These are phyloP conservation scores for Cryptoleucopteryx plumbea DNA, from an alignment of 2,113 vertebrate genomes.

Conservation along the genomic window DNA sequence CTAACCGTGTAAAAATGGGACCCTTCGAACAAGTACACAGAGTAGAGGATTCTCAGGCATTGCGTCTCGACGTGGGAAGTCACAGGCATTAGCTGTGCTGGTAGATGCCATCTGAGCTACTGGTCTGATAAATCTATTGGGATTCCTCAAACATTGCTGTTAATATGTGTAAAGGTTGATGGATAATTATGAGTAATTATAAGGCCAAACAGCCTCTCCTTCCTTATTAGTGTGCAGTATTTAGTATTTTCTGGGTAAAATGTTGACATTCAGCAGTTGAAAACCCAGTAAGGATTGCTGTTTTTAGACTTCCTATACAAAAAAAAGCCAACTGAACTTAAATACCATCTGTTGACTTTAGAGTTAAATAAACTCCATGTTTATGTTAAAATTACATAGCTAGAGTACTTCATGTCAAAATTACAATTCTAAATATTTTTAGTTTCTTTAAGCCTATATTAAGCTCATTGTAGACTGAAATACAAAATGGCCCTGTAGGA, in stretches of 20 bases:
- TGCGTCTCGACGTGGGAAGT: accelerated
- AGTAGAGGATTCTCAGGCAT: accelerated
- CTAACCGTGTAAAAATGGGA: not conserved
- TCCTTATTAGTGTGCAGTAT: constrained; percentile 33
- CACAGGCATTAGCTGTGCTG: not conserved
- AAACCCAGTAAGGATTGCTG: constrained; percentile 46
- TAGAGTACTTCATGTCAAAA: constrained; percentile 59
- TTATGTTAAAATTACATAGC: constrained; percentile 63
- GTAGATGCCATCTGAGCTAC: not conserved
- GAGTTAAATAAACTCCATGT: constrained; percentile 59
- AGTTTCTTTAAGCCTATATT: constrained; percentile 45
- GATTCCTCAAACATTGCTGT: not conserved
- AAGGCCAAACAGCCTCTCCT: constrained; percentile 9
- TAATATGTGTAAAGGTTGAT: not conserved
- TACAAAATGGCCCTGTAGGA: constrained; percentile 29
- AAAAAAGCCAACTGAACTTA: constrained; percentile 44
- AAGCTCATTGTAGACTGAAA: constrained; percentile 45
- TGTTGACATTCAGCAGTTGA: constrained; percentile 24
- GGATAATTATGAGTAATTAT: constrained; percentile 37
- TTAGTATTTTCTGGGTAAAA: constrained; percentile 42
- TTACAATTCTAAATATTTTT: constrained; percentile 61
- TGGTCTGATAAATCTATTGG: not conserved
- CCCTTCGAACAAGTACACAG: accelerated
- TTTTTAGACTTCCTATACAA: constrained; percentile 44
- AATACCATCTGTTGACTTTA: constrained; percentile 65